These are phyloP conservation scores for Arctia plantaginis DNA, from an alignment of 2,888 invertebrate genomes.

Conservation along the genomic window DNA sequence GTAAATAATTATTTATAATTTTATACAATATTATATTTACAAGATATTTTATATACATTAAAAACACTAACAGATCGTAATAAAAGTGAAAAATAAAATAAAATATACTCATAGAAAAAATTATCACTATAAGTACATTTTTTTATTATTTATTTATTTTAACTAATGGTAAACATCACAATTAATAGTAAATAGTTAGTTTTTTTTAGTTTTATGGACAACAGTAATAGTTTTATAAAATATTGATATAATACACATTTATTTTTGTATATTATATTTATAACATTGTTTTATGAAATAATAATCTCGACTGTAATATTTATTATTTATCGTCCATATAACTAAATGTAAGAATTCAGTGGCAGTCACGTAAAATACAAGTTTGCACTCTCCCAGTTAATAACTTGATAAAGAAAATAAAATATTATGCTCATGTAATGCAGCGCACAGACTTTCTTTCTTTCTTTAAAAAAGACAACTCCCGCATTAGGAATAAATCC, in stretches of 20 bases:
- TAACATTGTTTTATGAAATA: not conserved
- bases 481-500: too few relatives aligned
- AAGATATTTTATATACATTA: constrained; percentile 67
- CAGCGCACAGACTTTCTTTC: too few relatives aligned
- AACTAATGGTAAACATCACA: constrained; percentile 80
- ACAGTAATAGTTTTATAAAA: constrained; percentile 16
- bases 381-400: constrained; percentile 20
- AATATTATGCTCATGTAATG: not conserved
- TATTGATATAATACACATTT: not conserved
- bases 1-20: constrained; percentile 56
- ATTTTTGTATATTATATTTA: not conserved
- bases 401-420: not conserved
- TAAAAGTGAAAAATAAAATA: constrained; percentile 53
- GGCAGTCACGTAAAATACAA: constrained; percentile 13
- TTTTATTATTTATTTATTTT: constrained; percentile 40
- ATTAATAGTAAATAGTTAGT: constrained; percentile 35
- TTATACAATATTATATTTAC: constrained; percentile 73
- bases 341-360: constrained; percentile 13
- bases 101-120: constrained; percentile 49
- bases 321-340: constrained; percentile 29
- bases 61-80: constrained; percentile 73
- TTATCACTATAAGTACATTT: constrained; percentile 48
- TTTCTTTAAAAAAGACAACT: too few relatives aligned
- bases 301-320: not conserved
- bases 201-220: constrained; percentile 22